These are phyloP conservation scores for Limonius californicus DNA, from an alignment of 1,140 invertebrate species.

Conservation along the genomic window DNA sequence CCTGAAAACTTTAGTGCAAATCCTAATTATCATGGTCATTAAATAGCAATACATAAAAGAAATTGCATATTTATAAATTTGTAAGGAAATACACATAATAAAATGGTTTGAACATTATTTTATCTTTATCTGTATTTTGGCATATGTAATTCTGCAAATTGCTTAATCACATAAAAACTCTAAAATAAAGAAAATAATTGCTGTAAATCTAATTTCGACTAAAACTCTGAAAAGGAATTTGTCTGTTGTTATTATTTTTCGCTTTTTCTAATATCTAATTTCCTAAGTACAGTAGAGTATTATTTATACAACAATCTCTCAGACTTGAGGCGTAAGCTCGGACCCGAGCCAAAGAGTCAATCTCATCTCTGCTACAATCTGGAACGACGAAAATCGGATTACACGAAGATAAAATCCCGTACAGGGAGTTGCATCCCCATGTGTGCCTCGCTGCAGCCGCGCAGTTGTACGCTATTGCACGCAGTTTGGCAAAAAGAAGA, in stretches of 20 bases:
- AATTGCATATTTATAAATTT: too few species aligned
- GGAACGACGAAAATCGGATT: conserved; percentile 9
- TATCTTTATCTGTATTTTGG: too few species aligned
- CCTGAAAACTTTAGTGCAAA: too few species aligned
- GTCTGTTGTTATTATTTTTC: neutral
- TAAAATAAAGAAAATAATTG: too few species aligned
- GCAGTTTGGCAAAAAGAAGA: conserved; percentile 14
- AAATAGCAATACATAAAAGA: too few species aligned
- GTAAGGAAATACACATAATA: too few species aligned
- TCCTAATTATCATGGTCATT: too few species aligned
- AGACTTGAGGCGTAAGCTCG: neutral
- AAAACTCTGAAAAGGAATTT: too few species aligned
- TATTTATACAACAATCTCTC: neutral
- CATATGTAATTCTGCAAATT: too few species aligned
- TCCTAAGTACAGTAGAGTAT: neutral
- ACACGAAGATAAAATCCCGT: conserved; percentile 1
- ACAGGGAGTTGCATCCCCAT: conserved; percentile 1
- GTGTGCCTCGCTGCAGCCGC: neutral
- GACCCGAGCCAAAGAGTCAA: conserved; percentile 6
- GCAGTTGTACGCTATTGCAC: neutral
- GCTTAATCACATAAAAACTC: too few species aligned
- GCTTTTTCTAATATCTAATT: neutral
- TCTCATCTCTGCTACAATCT: conserved; percentile 9
- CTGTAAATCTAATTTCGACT: too few species aligned
- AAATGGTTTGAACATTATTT: too few species aligned